Conservation (phyloP, 1,140 invertebrate genomes). For the Wiebesia pumilae region DNA sequence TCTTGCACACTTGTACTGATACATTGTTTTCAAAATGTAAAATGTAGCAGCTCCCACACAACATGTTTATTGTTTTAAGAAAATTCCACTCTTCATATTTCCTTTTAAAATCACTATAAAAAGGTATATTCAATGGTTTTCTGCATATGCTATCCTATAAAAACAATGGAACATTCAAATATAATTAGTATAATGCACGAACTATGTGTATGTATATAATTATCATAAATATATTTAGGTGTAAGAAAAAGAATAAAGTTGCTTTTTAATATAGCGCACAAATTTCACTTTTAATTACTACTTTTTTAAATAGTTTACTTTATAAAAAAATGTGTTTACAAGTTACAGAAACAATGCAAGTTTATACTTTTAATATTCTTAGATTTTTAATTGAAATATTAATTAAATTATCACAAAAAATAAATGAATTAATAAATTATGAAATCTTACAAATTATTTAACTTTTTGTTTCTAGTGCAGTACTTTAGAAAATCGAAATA, state of each 20-base stretch:
- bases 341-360: background rate
- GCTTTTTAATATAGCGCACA: background rate
- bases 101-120: background rate
- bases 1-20: conserved; percentile 5
- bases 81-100: background rate
- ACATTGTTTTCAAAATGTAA: conserved; percentile 17
- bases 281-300: background rate
- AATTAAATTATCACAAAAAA: too few relatives aligned
- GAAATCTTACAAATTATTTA: too few relatives aligned
- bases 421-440: too few relatives aligned
- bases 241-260: background rate
- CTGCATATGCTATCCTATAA: conserved; percentile 9
- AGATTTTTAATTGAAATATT: too few relatives aligned
- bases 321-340: background rate
- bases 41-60: conserved; percentile 11
- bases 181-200: conserved; percentile 35
- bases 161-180: conserved; percentile 36
- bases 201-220: conserved; percentile 9
- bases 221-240: background rate
- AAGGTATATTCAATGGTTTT: conserved; percentile 26
- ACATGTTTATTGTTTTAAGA: conserved; percentile 16
- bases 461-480: background rate
- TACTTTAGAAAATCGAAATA: background rate
- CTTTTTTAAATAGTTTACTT: background rate
- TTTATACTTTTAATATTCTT: background rate